These are phyloP conservation scores for Mythimna ferrago DNA, from an alignment of 2,888 invertebrate genomes.

Conservation along the genomic window DNA sequence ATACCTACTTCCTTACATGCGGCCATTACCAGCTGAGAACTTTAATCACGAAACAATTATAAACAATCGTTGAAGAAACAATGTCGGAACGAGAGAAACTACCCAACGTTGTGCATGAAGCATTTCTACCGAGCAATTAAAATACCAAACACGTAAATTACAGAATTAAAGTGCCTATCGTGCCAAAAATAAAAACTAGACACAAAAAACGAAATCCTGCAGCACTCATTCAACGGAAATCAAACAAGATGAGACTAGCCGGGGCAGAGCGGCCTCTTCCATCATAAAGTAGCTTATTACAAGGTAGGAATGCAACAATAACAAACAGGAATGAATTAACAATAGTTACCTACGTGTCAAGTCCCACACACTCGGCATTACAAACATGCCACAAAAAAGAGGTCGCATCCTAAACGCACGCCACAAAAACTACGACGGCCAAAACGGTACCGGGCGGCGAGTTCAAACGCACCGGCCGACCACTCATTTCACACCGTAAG, in stretches of 20 bases:
- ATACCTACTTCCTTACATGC: conserved; percentile 78
- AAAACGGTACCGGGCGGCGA: conserved; percentile 86
- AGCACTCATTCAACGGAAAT: conserved; percentile 59
- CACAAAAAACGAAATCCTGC: conserved; percentile 24
- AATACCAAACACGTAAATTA: conserved; percentile 13
- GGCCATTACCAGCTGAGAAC: conserved; percentile 68
- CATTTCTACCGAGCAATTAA: conserved; percentile 15
- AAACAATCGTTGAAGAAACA: conserved; percentile 60
- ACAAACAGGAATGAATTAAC: conserved; percentile 86
- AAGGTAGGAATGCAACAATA: conserved; percentile 80
- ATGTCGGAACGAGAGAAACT: conserved; percentile 58
- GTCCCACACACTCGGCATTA: conserved; percentile 90
- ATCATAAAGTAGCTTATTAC: conserved; percentile 66
- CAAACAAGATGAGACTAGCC: conserved; percentile 58
- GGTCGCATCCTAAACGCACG: conserved; percentile 86
- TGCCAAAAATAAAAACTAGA: conserved; percentile 20
- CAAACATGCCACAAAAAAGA: conserved; percentile 88
- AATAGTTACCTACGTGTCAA: conserved; percentile 89
- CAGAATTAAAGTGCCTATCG: not conserved
- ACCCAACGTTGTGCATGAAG: conserved; percentile 23
- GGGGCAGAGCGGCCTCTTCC: conserved; percentile 59
- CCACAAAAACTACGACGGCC: conserved; percentile 84
- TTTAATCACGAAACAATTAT: conserved; percentile 72
- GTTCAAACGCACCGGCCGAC: conserved; percentile 83
- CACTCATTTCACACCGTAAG: conserved; percentile 88